Percentiles rank a stretch among this genome's conserved stretches.
These are phyloP conservation scores for Drosophila sp. DNA, from an alignment of 1,140 invertebrate species.

Conservation along the genomic window DNA sequence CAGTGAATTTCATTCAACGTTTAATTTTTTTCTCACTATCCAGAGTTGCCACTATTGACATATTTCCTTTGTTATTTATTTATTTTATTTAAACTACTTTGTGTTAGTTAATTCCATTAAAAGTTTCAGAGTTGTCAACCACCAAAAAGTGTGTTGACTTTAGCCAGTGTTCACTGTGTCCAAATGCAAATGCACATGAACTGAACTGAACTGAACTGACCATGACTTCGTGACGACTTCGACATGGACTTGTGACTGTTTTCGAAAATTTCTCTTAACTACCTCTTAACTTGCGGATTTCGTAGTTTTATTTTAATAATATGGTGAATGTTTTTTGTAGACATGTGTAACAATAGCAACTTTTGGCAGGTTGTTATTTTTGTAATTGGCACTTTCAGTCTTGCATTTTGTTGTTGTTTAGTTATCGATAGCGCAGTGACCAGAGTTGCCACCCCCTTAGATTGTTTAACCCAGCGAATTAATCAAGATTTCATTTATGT, in stretches of 20 bases:
- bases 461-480: slow-evolving; percentile 10
- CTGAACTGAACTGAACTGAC: slow-evolving; percentile 46
- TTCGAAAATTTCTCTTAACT: slow-evolving; percentile 8
- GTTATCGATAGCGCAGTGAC: slow-evolving; percentile 30
- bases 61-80: too few relatives aligned
- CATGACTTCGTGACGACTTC: slow-evolving; percentile 54
- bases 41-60: too few relatives aligned
- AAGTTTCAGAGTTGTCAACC: too few relatives aligned
- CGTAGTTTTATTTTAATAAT: slow-evolving; percentile 21
- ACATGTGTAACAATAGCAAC: slow-evolving; percentile 30
- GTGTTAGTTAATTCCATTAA: too few relatives aligned
- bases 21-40: too few relatives aligned
- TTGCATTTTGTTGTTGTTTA: slow-evolving; percentile 14
- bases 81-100: too few relatives aligned
- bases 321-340: neutral
- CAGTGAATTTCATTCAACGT: too few relatives aligned
- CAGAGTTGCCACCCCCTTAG: slow-evolving; percentile 24
- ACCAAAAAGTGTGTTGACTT: too few relatives aligned
- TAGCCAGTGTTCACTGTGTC: slow-evolving; percentile 16
- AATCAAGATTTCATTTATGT: slow-evolving; percentile 36
- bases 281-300: slow-evolving; percentile 29
- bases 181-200: slow-evolving; percentile 41
- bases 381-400: slow-evolving; percentile 72
- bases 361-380: slow-evolving; percentile 68
- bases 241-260: slow-evolving; percentile 36